phyloP scores from a whole-genome alignment of 2,888 invertebrate species.

The Nymphalis polychloros region DNA sequence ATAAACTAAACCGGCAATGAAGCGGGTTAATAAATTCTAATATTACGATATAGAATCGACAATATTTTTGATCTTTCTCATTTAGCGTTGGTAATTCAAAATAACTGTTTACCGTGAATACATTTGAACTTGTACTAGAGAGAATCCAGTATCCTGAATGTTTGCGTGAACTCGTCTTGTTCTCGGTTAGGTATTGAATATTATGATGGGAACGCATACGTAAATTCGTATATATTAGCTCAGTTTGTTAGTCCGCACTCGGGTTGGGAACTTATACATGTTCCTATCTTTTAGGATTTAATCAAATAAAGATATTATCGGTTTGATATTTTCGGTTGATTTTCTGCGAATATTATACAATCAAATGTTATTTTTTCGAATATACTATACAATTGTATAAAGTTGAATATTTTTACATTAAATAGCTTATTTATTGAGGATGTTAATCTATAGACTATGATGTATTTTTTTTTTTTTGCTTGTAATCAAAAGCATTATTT shows the following conservation, averaged over 20 bases:
- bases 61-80: not conserved
- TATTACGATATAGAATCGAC: too few species aligned
- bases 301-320: not conserved
- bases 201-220: slow-evolving; percentile 42
- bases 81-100: not conserved
- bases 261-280: slow-evolving; percentile 30
- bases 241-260: slow-evolving; percentile 41
- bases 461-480: too few species aligned
- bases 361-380: too few species aligned
- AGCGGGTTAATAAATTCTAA: too few species aligned
- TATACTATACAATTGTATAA: too few species aligned
- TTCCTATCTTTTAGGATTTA: slow-evolving; percentile 16
- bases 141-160: slow-evolving; percentile 23
- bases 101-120: slow-evolving; percentile 30
- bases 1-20: too few species aligned
- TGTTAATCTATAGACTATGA: too few species aligned
- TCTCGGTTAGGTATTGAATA: slow-evolving; percentile 36
- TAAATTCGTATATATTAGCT: slow-evolving; percentile 56
- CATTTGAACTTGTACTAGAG: slow-evolving; percentile 32
- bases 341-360: not conserved
- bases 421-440: too few species aligned
- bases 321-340: not conserved
- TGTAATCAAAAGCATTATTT: too few species aligned
- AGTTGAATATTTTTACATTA: too few species aligned
- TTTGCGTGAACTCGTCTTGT: slow-evolving; percentile 28